A percentile compares a stretch with the other conserved stretches of the same genome.
Conservation (phyloP, 2,797 vertebrate species). For the Lagorchestes hirsutus region DNA sequence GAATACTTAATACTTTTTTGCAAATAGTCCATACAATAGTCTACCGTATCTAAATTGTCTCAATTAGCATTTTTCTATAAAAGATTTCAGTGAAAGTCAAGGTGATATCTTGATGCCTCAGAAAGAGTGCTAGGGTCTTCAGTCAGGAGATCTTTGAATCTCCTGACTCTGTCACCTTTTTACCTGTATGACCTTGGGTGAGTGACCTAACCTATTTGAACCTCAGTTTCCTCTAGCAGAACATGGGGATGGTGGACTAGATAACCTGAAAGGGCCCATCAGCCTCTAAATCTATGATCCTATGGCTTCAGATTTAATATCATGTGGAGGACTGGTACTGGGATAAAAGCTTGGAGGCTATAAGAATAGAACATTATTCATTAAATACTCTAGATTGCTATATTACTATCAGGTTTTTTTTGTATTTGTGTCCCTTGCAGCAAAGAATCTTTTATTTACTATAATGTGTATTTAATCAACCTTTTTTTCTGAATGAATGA, state of each 20-base stretch:
- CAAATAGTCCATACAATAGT: slow-evolving; percentile 32
- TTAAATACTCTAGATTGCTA: not conserved
- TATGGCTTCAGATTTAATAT: not conserved
- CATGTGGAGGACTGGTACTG: not conserved
- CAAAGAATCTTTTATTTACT: not conserved
- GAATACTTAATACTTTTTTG: slow-evolving; percentile 54
- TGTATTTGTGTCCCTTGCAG: not conserved
- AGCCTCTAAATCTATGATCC: not conserved
- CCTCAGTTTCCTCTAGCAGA: not conserved
- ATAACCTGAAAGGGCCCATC: not conserved
- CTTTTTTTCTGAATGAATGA: not conserved
- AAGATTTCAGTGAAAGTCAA: not conserved
- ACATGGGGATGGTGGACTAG: not conserved
- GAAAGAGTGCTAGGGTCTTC: not conserved
- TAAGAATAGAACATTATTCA: not conserved
- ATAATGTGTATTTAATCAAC: not conserved
- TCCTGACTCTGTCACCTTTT: not conserved
- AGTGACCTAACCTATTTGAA: not conserved
- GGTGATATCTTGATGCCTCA: slow-evolving; percentile 1
- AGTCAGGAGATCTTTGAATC: not conserved
- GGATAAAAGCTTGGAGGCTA: not conserved
- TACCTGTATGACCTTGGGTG: not conserved
- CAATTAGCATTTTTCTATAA: slow-evolving; percentile 33
- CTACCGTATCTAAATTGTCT: slow-evolving; percentile 29
- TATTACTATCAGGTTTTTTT: not conserved